Conservation (phyloP, 2,797 vertebrate species). For the Gobionotothen gibberifrons region DNA sequence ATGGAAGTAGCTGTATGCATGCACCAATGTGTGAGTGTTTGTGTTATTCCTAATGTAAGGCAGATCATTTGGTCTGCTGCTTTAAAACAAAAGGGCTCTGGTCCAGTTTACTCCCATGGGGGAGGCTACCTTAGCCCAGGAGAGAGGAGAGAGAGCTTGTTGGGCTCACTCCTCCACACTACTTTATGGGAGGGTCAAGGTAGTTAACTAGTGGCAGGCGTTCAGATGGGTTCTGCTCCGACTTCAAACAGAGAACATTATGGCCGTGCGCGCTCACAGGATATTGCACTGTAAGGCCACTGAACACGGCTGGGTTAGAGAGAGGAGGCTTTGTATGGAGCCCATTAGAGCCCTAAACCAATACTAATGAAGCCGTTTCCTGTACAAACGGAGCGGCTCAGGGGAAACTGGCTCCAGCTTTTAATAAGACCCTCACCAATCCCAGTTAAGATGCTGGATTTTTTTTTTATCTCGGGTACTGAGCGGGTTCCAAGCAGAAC, state of each 20-base stretch:
- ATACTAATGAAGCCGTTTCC: slow-evolving; percentile 87
- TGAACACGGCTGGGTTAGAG: slow-evolving; percentile 76
- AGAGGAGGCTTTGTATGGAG: slow-evolving; percentile 82
- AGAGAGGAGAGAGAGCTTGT: slow-evolving; percentile 64
- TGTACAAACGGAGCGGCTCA: slow-evolving; percentile 83
- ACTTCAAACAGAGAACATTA: slow-evolving; percentile 83
- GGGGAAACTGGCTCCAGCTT: slow-evolving; percentile 84
- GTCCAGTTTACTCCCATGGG: slow-evolving; percentile 67
- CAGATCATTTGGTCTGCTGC: slow-evolving; percentile 74
- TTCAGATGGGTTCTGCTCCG: slow-evolving; percentile 75
- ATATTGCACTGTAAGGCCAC: slow-evolving; percentile 81
- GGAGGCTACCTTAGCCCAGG: slow-evolving; percentile 58
- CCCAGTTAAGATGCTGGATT: slow-evolving; percentile 88
- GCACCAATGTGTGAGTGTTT: slow-evolving; percentile 44
- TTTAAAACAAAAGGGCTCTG: slow-evolving; percentile 76
- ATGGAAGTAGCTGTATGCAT: slow-evolving; percentile 31
- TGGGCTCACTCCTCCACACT: slow-evolving; percentile 71
- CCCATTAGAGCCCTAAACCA: slow-evolving; percentile 84
- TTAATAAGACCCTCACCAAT: slow-evolving; percentile 88
- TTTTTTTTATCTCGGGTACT: slow-evolving; percentile 74
- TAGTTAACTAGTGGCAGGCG: slow-evolving; percentile 80
- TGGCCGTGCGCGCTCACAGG: slow-evolving; percentile 76
- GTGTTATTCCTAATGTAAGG: slow-evolving; percentile 54
- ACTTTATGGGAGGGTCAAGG: slow-evolving; percentile 75
- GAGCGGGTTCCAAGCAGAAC: slow-evolving; percentile 87